phyloP scores from a whole-genome alignment of 1,140 invertebrate genomes.

The Nasonia longicornis region DNA sequence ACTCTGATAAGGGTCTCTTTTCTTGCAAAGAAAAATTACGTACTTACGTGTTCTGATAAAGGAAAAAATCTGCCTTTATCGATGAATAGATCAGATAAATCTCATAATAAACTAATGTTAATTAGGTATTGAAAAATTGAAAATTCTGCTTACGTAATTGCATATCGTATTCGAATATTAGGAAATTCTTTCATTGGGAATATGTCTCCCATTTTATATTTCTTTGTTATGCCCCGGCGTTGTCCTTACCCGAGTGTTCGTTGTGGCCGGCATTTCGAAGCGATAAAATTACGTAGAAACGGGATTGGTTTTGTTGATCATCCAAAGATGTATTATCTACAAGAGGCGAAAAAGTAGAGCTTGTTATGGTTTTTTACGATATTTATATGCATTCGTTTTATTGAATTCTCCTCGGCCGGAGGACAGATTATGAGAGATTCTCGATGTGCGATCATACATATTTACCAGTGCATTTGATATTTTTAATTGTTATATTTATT shows the following conservation, averaged over 20 bases:
- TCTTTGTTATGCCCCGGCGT: constrained; percentile 49
- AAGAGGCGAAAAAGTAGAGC: constrained; percentile 48
- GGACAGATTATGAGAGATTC: constrained; percentile 13
- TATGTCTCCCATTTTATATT: constrained; percentile 27
- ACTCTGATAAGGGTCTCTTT: not conserved
- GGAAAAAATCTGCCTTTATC: constrained; percentile 2
- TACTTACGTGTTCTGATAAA: constrained; percentile 11
- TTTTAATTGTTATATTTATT: constrained; percentile 60
- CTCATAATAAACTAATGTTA: constrained; percentile 14
- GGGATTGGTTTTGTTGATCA: constrained; percentile 56
- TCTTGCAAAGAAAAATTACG: constrained; percentile 6
- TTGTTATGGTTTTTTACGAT: constrained; percentile 55
- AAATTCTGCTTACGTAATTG: constrained; percentile 7
- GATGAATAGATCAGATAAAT: constrained; percentile 20
- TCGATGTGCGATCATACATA: constrained; percentile 33
- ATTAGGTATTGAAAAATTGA: constrained; percentile 10
- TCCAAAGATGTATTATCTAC: constrained; percentile 62
- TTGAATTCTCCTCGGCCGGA: constrained; percentile 37
- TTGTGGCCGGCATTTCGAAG: constrained; percentile 33
- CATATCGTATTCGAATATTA: constrained; percentile 27
- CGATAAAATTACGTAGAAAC: constrained; percentile 19
- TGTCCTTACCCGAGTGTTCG: constrained; percentile 41
- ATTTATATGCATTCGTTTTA: constrained; percentile 47
- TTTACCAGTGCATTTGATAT: constrained; percentile 54
- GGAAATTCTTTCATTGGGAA: constrained; percentile 39